Evolutionary conservation across 2,888 invertebrate species (phyloP), one percentile per base, ranked within the genome.

Genomic region (Euzetes globulus): DNA sequence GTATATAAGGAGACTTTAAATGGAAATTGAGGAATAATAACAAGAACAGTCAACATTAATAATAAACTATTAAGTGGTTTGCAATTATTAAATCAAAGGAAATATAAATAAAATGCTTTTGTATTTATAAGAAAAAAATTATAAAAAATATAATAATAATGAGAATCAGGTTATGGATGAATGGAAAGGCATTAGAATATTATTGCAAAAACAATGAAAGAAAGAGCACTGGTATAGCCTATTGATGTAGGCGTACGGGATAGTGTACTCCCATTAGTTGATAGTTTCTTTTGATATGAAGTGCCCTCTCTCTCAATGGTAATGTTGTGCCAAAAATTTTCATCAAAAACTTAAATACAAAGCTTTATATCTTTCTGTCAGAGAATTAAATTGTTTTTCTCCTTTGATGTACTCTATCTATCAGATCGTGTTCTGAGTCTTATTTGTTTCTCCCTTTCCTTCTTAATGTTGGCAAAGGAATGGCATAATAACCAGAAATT

Each of bases 41-140:
- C 25, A 2, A 65, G 41, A 5, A 25, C 11, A n/a, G 27, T 63
- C 29, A 27, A 63, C 63, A 63, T 63, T 65, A 65, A 65, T 65
- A 65, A 65, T 41, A 3, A 65, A 7, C 22, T 41, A 65, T 65
- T 65, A 65, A 65, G 65, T 65, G 65, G 65, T 65, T 58, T 7
- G 17, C 65, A 65, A 37, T 65, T 65, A 65, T 65, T 65, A 65
- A 65, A 65, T 65, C 37, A 65, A 2, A 65, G 19, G 41, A 41
- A 63, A 41, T 58, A 58, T 58, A 58, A 58, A 58, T 58, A 58
- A 58, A 11, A 27, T 7, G 25, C 27, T 55, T 25, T 58, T 58
- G 58, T 58, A 58, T 58, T n/a, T 29, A 58, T 27, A 25, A 27
- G 4, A 55, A 6, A 55, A 50, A 19, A 13, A 58, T 27, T 27